These are phyloP conservation scores for Cyclophora albipunctata DNA, from an alignment of 2,888 invertebrate species.

Conservation along the genomic window DNA sequence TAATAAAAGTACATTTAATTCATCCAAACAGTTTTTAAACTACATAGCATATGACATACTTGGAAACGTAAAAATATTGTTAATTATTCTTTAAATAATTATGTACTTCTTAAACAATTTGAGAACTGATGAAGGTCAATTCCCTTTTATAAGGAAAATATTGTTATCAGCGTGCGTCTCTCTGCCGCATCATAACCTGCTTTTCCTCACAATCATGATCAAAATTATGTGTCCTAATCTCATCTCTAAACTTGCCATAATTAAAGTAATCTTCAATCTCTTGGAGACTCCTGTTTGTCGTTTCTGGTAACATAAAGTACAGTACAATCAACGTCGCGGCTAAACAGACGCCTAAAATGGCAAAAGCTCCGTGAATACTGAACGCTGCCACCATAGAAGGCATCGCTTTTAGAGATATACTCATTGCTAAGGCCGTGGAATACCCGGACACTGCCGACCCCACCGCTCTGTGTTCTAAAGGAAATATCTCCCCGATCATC, in stretches of 20 bases:
- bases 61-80: no score
- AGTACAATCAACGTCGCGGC: conserved; percentile 19
- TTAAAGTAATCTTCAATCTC: conserved; percentile 5
- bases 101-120: no score
- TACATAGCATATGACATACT: no score
- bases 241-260: conserved; percentile 2
- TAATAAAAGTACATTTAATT: no score
- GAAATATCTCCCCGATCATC: conserved; percentile 49
- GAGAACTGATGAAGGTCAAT: no score
- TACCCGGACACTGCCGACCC: conserved; percentile 35
- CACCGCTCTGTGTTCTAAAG: conserved; percentile 41
- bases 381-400: conserved; percentile 23
- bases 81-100: no score
- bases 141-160: no score
- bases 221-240: no score
- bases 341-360: conserved; percentile 24
- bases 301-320: conserved; percentile 30
- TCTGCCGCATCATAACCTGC: no score
- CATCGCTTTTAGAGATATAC: conserved; percentile 37
- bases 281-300: conserved; percentile 17
- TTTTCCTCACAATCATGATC: no score
- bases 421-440: conserved; percentile 28
- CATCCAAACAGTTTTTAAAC: no score
- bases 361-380: conserved; percentile 32
- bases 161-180: no score